Conservation (phyloP, 2,797 vertebrate genomes). For the Myotis planiceps region DNA sequence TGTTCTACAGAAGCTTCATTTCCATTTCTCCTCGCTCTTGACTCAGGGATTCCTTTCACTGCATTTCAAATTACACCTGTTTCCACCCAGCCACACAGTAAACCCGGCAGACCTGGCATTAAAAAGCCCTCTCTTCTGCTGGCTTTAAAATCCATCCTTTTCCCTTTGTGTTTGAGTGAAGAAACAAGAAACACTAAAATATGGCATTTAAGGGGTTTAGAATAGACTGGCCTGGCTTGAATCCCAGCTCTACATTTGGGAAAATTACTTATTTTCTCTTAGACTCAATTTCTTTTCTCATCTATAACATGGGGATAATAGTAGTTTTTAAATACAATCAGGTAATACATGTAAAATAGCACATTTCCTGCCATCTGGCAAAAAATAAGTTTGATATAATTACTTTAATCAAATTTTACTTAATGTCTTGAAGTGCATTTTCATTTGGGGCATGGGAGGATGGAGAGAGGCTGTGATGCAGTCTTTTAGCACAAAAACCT, state of each 20-base stretch:
- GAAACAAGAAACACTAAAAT: neutral
- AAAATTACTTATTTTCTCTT: neutral
- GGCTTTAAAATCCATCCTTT: conserved; percentile 6
- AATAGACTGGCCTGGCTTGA: neutral
- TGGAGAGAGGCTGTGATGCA: neutral
- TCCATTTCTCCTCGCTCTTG: conserved; percentile 59
- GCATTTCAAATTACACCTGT: conserved; percentile 58
- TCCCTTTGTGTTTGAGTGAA: neutral
- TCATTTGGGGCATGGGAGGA: neutral
- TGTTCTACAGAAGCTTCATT: neutral
- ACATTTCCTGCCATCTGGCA: neutral
- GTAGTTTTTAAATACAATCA: neutral
- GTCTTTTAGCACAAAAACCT: neutral
- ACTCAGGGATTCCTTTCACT: conserved; percentile 42
- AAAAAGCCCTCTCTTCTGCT: neutral
- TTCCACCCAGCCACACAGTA: conserved; percentile 26
- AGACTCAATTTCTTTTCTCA: neutral
- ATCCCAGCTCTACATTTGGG: neutral
- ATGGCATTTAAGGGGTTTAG: neutral
- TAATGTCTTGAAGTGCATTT: neutral
- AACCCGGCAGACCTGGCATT: neutral
- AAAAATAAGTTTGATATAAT: neutral
- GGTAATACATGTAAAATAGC: neutral
- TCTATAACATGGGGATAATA: neutral
- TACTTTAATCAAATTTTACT: conserved; percentile 30